phyloP scores from a whole-genome alignment of 2,888 invertebrate species.

The Erannis defoliaria region DNA sequence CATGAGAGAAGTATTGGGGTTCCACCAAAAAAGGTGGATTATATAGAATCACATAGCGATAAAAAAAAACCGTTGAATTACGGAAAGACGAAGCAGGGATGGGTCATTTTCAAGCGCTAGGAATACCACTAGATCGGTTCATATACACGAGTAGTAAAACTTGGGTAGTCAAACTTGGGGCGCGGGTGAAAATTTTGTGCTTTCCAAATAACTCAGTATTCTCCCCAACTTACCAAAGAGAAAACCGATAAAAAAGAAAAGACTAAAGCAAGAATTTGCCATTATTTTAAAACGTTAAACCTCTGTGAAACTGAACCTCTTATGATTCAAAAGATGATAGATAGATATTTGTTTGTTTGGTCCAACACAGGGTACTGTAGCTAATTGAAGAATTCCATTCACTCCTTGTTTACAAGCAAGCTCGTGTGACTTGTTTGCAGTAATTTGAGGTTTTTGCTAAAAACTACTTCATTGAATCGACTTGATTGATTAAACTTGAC shows the following conservation, averaged over 20 bases:
- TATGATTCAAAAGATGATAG: background rate
- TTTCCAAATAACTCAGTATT: background rate
- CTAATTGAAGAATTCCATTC: slow-evolving; percentile 1
- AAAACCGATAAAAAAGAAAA: background rate
- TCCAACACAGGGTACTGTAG: background rate
- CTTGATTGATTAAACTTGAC: too few species aligned
- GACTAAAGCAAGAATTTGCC: background rate
- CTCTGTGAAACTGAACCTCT: background rate
- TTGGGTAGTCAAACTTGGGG: too few species aligned
- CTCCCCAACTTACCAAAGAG: slow-evolving; percentile 13
- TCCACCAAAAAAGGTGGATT: too few species aligned
- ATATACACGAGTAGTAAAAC: too few species aligned
- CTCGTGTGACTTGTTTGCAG: background rate
- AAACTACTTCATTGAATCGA: too few species aligned
- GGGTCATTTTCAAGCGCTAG: too few species aligned
- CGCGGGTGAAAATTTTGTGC: too few species aligned
- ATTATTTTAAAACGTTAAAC: background rate
- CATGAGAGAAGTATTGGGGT: too few species aligned
- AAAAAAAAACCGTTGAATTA: too few species aligned
- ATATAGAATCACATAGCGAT: too few species aligned
- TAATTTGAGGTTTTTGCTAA: slow-evolving; percentile 3
- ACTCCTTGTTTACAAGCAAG: slow-evolving; percentile 1
- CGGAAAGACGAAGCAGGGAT: too few species aligned
- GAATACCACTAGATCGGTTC: too few species aligned
- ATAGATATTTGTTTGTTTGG: background rate